Evolutionary conservation across 2,888 invertebrate species (phyloP).

Genomic region (Heteromurus nitidus): DNA sequence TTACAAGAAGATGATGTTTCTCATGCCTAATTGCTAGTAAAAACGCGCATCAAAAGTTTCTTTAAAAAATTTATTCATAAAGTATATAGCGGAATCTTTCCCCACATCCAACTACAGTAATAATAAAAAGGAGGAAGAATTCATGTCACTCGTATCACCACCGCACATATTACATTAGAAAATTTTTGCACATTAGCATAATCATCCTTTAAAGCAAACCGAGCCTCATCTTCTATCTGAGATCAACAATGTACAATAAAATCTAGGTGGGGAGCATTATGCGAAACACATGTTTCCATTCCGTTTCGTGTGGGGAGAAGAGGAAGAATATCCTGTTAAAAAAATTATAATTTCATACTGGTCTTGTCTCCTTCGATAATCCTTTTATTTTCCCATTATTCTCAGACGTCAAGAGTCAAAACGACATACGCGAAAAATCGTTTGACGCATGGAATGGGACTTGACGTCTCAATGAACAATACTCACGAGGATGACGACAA

Average conservation of each 20-base stretch:
- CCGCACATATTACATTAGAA: constrained; percentile 12
- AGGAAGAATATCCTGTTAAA: constrained; percentile 60
- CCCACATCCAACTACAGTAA: constrained; percentile 5
- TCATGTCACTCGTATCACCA: constrained; percentile 40
- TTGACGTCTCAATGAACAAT: constrained; percentile 55
- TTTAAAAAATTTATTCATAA: constrained; percentile 39
- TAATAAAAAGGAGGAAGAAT: constrained; percentile 55
- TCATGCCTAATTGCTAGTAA: constrained; percentile 57
- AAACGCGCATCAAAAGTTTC: constrained; percentile 26
- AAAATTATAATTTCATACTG: constrained; percentile 23
- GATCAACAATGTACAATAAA: constrained; percentile 40
- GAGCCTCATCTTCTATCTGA: too few relatives aligned
- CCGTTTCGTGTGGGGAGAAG: too few relatives aligned
- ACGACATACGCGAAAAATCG: not conserved
- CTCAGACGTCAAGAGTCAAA: too few relatives aligned
- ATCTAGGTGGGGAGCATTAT: too few relatives aligned
- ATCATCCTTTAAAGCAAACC: too few relatives aligned
- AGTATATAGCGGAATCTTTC: constrained; percentile 51
- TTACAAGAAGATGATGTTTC: constrained; percentile 43
- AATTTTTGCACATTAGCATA: constrained; percentile 55
- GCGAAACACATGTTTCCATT: constrained; percentile 27
- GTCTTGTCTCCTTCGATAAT: not conserved
- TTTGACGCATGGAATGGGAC: constrained; percentile 12
- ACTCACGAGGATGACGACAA: constrained; percentile 3
- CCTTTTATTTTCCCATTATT: constrained; percentile 4